phyloP scores from a whole-genome alignment of 2,113 vertebrate genomes.

The Mionectes macconnelli region DNA sequence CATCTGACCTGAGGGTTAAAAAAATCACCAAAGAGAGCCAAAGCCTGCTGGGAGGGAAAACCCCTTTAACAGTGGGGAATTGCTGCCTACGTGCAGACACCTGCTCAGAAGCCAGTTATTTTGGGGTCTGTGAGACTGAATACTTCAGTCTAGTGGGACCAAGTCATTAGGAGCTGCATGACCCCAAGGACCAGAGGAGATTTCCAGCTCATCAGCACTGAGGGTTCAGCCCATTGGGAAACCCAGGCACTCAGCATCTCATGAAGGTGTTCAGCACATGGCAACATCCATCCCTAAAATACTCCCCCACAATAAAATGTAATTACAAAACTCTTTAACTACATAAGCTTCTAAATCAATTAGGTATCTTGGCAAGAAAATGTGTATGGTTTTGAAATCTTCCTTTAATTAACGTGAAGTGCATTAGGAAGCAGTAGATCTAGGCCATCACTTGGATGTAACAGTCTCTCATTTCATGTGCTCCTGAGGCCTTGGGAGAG shows the following conservation, averaged over 20 bases:
- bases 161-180: background rate
- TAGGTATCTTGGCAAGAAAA: slow-evolving; percentile 22
- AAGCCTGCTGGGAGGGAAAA: background rate
- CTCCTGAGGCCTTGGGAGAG: background rate
- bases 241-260: background rate
- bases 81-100: background rate
- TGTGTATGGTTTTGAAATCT: slow-evolving; percentile 18
- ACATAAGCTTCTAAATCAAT: slow-evolving; percentile 12
- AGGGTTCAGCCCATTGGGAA: background rate
- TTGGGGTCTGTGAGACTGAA: background rate
- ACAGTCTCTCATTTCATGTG: background rate
- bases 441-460: background rate
- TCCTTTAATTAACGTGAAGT: slow-evolving; percentile 45
- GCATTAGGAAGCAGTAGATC: background rate
- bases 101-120: background rate
- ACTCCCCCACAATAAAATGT: background rate
- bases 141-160: background rate
- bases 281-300: background rate
- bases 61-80: background rate
- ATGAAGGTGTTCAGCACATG: background rate
- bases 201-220: background rate
- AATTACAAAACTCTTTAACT: slow-evolving; percentile 35
- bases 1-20: background rate
- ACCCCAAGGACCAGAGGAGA: background rate
- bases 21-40: background rate